Evolutionary conservation across 2,113 vertebrate species (phyloP).

Genomic region (Felis catus): F.catus_Fca126_mat1.0 CM031415.1:90864501-90865000

Average conservation of each 20-base stretch:
- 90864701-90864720: background rate
- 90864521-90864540: background rate
- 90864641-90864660: background rate
- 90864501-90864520: background rate
- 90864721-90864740: background rate
- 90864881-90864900: no score
- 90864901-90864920: no score
- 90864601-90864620: background rate
- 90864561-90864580: background rate
- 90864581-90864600: background rate
- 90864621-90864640: background rate
- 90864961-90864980: no score
- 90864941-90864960: no score
- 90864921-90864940: no score
- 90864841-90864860: no score
- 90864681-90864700: background rate
- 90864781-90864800: background rate
- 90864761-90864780: background rate
- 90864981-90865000: no score
- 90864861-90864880: no score
- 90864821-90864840: background rate
- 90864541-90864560: background rate
- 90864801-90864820: background rate
- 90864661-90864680: background rate
- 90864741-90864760: background rate